These are phyloP conservation scores for Zoanthus gigantus DNA, from an alignment of 92 coral and sea anemone genomes.

Conservation along the genomic window DNA sequence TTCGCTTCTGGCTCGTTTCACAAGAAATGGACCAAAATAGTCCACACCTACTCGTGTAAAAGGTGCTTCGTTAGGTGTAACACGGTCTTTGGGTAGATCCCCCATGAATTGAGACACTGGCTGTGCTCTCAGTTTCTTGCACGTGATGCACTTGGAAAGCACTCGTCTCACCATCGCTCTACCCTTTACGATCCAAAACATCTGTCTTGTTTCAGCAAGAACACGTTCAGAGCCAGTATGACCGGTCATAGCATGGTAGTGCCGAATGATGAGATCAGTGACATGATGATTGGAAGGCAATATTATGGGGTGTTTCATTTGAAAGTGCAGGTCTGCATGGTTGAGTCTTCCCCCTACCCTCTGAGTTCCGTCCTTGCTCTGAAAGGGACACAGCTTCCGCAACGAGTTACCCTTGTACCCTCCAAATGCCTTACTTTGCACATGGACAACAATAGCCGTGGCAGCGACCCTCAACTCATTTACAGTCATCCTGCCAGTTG, in stretches of 20 bases:
- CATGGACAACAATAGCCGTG: constrained; percentile 46
- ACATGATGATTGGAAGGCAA: constrained; percentile 17
- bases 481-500: constrained; percentile 46
- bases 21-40: constrained; percentile 64
- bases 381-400: constrained; percentile 54
- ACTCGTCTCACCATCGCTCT: constrained; percentile 52
- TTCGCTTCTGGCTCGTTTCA: constrained; percentile 63
- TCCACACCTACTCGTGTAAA: constrained; percentile 59
- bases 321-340: constrained; percentile 30
- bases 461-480: constrained; percentile 50
- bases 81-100: constrained; percentile 53
- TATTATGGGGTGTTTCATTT: constrained; percentile 36
- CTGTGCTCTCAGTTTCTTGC: constrained; percentile 43
- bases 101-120: constrained; percentile 57
- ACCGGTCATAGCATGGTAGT: constrained; percentile 9
- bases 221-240: constrained; percentile 35
- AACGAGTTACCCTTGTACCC: constrained; percentile 42
- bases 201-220: constrained; percentile 32
- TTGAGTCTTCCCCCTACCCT: constrained; percentile 56
- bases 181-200: constrained; percentile 65
- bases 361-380: constrained; percentile 41
- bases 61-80: constrained; percentile 52
- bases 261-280: neutral
- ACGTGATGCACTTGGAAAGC: constrained; percentile 36
- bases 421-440: constrained; percentile 49